Conservation (phyloP, 2,888 invertebrate genomes). For the Eupithecia exiguata region DNA sequence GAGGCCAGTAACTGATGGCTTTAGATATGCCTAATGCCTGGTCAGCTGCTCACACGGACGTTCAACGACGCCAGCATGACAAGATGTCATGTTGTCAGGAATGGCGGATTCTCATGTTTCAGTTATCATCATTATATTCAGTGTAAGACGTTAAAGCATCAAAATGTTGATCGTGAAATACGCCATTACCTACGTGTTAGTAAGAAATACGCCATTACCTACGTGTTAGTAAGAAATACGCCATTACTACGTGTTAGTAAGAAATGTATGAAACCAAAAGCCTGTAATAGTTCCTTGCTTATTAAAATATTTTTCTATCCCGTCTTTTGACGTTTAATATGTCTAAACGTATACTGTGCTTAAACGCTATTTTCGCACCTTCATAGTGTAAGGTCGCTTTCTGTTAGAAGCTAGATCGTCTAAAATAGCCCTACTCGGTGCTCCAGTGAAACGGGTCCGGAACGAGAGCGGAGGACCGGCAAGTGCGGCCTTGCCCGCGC, state of each 20-base stretch:
- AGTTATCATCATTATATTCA: too few relatives aligned
- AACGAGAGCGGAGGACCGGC: constrained; percentile 27
- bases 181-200: too few relatives aligned
- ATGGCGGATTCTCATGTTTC: too few relatives aligned
- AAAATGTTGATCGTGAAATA: too few relatives aligned
- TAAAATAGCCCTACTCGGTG: constrained; percentile 4
- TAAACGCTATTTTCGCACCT: not conserved
- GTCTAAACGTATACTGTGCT: not conserved
- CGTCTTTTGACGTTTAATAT: not conserved
- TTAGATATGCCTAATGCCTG: too few relatives aligned
- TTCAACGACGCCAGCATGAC: too few relatives aligned
- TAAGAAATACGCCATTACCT: too few relatives aligned
- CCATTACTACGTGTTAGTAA: too few relatives aligned
- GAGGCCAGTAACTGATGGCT: not conserved
- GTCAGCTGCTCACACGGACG: too few relatives aligned
- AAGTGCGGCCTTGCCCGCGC: constrained; percentile 43
- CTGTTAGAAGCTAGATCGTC: not conserved
- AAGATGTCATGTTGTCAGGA: not conserved
- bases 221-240: too few relatives aligned
- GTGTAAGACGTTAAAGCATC: too few relatives aligned
- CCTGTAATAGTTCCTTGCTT: not conserved
- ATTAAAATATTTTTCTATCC: not conserved
- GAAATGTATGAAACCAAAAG: too few relatives aligned
- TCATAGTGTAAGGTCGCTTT: not conserved
- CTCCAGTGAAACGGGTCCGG: constrained; percentile 27